Conservation (phyloP, 2,888 invertebrate genomes). For the Ectemnius continuus region DNA sequence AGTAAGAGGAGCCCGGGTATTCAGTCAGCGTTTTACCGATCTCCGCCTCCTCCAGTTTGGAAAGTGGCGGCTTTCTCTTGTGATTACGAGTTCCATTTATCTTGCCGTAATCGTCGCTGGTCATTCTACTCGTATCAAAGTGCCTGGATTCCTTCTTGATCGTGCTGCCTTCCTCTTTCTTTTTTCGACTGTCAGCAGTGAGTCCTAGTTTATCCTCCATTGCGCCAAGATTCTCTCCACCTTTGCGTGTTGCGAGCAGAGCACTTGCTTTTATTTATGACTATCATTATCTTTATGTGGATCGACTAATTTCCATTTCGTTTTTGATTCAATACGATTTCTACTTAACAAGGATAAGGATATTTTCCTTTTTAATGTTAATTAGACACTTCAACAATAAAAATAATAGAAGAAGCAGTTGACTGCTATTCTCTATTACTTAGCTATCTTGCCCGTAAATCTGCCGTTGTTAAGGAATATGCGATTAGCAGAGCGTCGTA, state of each 20-base stretch:
- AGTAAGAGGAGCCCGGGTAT: too few species aligned
- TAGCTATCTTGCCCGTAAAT: too few species aligned
- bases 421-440: too few species aligned
- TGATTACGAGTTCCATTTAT: slow-evolving; percentile 29
- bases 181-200: slow-evolving; percentile 21
- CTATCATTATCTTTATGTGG: too few species aligned
- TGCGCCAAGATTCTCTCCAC: not conserved
- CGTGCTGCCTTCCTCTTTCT: slow-evolving; percentile 15
- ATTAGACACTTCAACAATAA: too few species aligned
- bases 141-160: slow-evolving; percentile 21
- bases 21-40: slow-evolving; percentile 9
- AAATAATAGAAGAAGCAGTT: too few species aligned
- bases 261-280: not conserved
- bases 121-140: slow-evolving; percentile 21
- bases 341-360: not conserved
- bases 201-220: slow-evolving; percentile 34
- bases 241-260: slow-evolving; percentile 12
- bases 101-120: slow-evolving; percentile 38
- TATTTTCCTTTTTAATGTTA: too few species aligned
- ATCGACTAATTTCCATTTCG: not conserved
- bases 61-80: not conserved
- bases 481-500: too few species aligned
- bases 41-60: slow-evolving; percentile 2
- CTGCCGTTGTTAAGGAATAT: too few species aligned
- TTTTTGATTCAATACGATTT: not conserved